A percentile compares a stretch with the other conserved stretches of the same genome.
Evolutionary conservation across 2,113 vertebrate genomes (phyloP).

Genomic region (Erythrocercus mccallii): DNA sequence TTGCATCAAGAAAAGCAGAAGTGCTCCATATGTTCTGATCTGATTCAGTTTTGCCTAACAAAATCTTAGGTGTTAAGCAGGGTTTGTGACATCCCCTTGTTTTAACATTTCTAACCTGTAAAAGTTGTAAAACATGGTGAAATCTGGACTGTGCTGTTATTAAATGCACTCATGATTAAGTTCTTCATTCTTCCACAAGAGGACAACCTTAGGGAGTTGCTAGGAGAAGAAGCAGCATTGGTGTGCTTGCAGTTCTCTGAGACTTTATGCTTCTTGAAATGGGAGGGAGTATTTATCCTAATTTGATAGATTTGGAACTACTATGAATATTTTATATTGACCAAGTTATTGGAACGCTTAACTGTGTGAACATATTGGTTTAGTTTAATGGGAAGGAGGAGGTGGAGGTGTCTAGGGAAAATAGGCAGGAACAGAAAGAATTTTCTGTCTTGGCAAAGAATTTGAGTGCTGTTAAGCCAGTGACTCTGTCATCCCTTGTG

Average conservation of each 20-base stretch:
- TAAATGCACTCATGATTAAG: not conserved
- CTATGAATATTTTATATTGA: slow-evolving; percentile 43
- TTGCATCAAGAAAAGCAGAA: slow-evolving; percentile 39
- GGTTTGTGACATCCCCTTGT: slow-evolving; percentile 13
- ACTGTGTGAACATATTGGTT: slow-evolving; percentile 53
- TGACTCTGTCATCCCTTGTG: not conserved
- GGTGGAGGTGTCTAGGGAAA: slow-evolving; percentile 52
- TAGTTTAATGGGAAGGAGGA: slow-evolving; percentile 43
- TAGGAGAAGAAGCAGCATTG: not conserved
- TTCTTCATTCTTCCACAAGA: not conserved
- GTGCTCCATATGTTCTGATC: slow-evolving; percentile 53
- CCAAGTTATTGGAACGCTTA: not conserved
- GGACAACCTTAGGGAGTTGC: not conserved
- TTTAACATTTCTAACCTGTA: slow-evolving; percentile 24
- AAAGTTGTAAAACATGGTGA: not conserved
- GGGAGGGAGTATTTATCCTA: not conserved
- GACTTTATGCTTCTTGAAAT: not conserved
- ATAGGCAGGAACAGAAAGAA: slow-evolving; percentile 39
- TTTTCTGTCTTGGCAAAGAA: slow-evolving; percentile 39
- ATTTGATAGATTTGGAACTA: slow-evolving; percentile 2
- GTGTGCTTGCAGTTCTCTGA: not conserved
- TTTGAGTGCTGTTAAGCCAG: slow-evolving; percentile 11
- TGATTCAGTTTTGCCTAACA: slow-evolving; percentile 62
- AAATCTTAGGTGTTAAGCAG: slow-evolving; percentile 45
- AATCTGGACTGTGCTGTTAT: not conserved